A percentile compares a stretch with the other conserved stretches of the same genome.
These are phyloP conservation scores for Gorsachius goisagi DNA, from an alignment of 2,113 vertebrate genomes.

Conservation along the genomic window DNA sequence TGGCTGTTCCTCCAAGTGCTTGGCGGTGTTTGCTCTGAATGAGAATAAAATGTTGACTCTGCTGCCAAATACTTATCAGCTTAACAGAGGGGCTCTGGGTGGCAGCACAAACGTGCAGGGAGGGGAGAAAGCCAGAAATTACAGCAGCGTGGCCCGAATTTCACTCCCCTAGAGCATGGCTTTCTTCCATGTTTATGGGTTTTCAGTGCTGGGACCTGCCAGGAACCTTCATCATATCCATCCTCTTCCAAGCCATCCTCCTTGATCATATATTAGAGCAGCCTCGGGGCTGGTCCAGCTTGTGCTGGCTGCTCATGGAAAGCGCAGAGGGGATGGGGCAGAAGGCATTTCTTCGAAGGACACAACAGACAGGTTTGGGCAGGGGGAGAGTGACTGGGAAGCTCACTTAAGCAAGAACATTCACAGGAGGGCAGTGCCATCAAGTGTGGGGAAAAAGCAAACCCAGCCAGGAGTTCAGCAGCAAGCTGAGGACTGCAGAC, in stretches of 20 bases:
- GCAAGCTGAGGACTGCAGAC: background rate
- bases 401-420: background rate
- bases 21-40: background rate
- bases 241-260: background rate
- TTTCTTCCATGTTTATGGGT: background rate
- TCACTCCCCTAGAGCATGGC: background rate
- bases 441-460: background rate
- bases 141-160: background rate
- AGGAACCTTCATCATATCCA: background rate
- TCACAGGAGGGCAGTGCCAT: background rate
- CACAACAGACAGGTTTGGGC: background rate
- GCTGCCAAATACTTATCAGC: background rate
- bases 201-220: background rate
- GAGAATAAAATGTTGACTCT: background rate
- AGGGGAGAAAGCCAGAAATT: background rate
- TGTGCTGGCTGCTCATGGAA: background rate
- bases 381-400: background rate
- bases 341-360: accelerated
- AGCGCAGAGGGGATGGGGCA: background rate
- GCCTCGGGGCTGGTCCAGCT: background rate
- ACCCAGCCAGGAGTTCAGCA: background rate
- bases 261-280: background rate
- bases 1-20: background rate
- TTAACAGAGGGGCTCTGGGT: background rate
- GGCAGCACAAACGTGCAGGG: background rate